A percentile compares a stretch with the other conserved stretches of the same genome.
phyloP scores from a whole-genome alignment of 2,888 invertebrate genomes.

The Orchesella flavescens region DNA sequence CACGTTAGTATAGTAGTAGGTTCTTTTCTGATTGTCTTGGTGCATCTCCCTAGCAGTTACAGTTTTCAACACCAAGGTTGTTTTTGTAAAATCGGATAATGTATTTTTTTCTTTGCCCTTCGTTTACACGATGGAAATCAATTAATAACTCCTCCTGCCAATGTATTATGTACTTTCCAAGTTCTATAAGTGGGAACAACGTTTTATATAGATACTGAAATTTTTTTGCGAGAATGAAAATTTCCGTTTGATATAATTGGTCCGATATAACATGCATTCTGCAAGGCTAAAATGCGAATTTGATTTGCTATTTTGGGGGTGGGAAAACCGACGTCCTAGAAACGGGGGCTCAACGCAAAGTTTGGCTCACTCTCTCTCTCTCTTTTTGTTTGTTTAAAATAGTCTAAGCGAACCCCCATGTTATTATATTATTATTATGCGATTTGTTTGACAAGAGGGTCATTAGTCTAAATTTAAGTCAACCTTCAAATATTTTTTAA shows the following conservation, averaged over 20 bases:
- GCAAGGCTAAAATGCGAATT: constrained; percentile 3
- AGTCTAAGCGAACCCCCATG: not conserved
- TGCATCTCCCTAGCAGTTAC: constrained; percentile 58
- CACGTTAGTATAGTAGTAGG: constrained; percentile 31
- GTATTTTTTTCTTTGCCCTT: not conserved
- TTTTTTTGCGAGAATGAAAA: not conserved
- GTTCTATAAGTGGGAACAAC: not conserved
- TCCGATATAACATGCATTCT: not conserved
- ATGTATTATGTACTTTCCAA: not conserved
- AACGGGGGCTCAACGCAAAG: not conserved
- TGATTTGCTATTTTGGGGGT: not conserved
- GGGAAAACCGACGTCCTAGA: not conserved
- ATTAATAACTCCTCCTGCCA: not conserved
- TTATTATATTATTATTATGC: constrained; percentile 9
- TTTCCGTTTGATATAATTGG: not conserved
- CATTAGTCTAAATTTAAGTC: not conserved
- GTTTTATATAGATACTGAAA: not conserved
- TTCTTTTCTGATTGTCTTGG: constrained; percentile 62
- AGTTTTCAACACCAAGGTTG: constrained; percentile 64
- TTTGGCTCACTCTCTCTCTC: no score
- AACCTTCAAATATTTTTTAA: constrained; percentile 36
- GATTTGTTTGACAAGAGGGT: constrained; percentile 22
- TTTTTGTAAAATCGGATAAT: constrained; percentile 46
- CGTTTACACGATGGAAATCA: not conserved
- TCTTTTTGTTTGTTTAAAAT: not conserved